Base-by-base conservation (phyloP, 2,797 vertebrate species). In the Percopsis omiscomaycus region DNA sequence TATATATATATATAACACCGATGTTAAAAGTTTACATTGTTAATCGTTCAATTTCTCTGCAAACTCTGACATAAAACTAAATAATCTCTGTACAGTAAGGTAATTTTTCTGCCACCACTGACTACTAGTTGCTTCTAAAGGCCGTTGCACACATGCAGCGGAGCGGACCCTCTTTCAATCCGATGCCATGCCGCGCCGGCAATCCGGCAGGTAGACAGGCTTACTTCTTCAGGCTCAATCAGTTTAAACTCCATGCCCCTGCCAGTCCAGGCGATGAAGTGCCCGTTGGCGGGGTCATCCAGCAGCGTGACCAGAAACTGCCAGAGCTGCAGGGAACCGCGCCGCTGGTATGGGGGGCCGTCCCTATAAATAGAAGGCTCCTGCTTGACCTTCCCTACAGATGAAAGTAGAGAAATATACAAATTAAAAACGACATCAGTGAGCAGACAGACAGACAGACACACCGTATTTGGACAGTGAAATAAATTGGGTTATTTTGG, bases 181-280 rank as follows among this genome's bases (percentile, higher is more conserved):
- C 22, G 22, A 1, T 22, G 22, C 22, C 22, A 22, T 22, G 22
- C 22, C 22, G 22, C 22, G 22, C 22, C 22, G 22, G 22, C 22
- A 22, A 22, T 22, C 22, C 22, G 22, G 22, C 22, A 22, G 22
- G 22, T 22, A 51, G 0, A 2, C 37, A 2, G 1, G 62, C 88
- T 30, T 0, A 98, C 96, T 95, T 98, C 96, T 69, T 98, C 96
- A 0, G 96, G 96, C 80, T 98, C 96, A 0, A 98, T 98, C 73
- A 98, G 93, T 78, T 98, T 98, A 88, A 98, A 98, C 82, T 98
- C 96, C 96, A 98, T 98, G 82, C 96, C 96, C 0, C 96, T 94
- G 16, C 96, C 96, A 0, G 96, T 98, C 96, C 96, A 98, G 30
- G 96, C 95, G 0, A 98, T 98, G 88, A 98, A 98, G 82, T 98